phyloP scores from a whole-genome alignment of 2,113 vertebrate species.

The Passer montanus region DNA sequence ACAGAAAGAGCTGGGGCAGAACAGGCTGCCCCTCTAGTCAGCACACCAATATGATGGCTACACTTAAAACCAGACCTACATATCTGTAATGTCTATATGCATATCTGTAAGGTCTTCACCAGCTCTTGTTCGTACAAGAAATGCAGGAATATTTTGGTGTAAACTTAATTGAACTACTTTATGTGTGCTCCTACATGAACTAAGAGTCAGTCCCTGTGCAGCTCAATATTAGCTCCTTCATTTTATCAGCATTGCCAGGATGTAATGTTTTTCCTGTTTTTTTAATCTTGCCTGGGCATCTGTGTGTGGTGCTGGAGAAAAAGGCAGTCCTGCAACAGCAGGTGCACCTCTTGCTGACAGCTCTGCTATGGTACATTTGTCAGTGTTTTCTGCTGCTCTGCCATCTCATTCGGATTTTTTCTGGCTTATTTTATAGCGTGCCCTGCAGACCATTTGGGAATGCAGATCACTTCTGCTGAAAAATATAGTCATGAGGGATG shows the following conservation, averaged over 20 bases:
- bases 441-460: background rate
- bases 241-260: background rate
- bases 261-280: background rate
- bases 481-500: background rate
- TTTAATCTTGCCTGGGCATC: background rate
- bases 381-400: background rate
- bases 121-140: background rate
- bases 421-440: background rate
- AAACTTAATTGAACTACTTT: background rate
- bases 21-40: background rate
- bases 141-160: background rate
- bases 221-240: background rate
- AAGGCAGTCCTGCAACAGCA: background rate
- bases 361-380: background rate
- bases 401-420: background rate
- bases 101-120: background rate
- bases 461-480: background rate
- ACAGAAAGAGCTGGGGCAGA: background rate
- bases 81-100: rapidly evolving
- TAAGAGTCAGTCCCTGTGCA: background rate
- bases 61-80: background rate
- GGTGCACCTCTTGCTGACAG: background rate
- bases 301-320: background rate
- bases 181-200: background rate
- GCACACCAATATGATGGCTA: background rate